phyloP scores from a whole-genome alignment of 2,797 vertebrate genomes.

The Silurus aristotelis region DNA sequence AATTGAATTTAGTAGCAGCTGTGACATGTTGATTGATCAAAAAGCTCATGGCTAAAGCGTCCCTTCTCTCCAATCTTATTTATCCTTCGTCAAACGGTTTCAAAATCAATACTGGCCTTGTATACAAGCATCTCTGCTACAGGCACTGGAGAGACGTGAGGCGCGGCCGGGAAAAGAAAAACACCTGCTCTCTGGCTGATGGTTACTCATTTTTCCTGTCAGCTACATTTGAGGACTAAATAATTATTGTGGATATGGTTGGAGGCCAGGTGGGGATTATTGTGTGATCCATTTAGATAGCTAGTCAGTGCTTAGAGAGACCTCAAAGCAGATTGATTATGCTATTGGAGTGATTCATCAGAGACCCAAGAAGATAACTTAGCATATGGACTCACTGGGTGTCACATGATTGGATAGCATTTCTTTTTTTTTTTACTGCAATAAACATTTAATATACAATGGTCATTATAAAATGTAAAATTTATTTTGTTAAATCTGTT shows the following conservation, averaged over 20 bases:
- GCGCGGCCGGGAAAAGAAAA: constrained; percentile 68
- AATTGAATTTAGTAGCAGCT: constrained; percentile 95
- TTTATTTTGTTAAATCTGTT: neutral
- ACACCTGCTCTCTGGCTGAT: constrained; percentile 84
- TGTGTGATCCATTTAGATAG: constrained; percentile 85
- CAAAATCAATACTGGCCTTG: constrained; percentile 94
- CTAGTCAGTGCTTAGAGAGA: constrained; percentile 64
- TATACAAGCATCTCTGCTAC: constrained; percentile 83
- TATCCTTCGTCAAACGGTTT: constrained; percentile 94
- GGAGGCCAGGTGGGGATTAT: constrained; percentile 78
- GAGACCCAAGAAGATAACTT: constrained; percentile 66
- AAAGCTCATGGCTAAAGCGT: constrained; percentile 94
- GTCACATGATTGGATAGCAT: constrained; percentile 17
- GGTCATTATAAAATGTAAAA: neutral
- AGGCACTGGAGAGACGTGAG: constrained; percentile 67
- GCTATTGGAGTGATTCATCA: constrained; percentile 73
- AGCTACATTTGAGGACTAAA: constrained; percentile 86
- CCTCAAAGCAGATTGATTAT: constrained; percentile 70
- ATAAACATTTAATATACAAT: neutral
- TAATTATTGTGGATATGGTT: constrained; percentile 81
- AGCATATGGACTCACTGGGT: constrained; percentile 66
- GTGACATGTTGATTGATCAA: constrained; percentile 99
- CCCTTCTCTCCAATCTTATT: constrained; percentile 90
- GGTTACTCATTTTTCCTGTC: constrained; percentile 89
- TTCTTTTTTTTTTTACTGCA: constrained; percentile 26